Evolutionary conservation across 2,113 vertebrate genomes (phyloP), one percentile per base, ranked within the genome.

Genomic region (Lutjanus erythropterus): DNA sequence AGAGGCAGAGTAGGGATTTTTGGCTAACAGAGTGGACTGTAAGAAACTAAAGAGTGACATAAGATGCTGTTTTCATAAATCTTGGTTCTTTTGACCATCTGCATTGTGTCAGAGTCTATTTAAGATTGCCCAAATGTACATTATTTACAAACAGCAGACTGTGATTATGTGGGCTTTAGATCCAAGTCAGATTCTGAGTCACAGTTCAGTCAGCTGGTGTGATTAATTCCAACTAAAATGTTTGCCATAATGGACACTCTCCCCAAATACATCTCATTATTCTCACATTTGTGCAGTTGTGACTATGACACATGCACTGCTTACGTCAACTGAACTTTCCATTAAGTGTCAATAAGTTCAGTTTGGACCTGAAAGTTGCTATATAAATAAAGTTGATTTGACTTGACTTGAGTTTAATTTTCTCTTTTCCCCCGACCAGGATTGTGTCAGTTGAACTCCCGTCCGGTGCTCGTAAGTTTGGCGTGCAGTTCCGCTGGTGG

Each of bases 401-500:
- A n/a, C n/a, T n/a, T n/a, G n/a, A 55, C 23, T 39, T 68, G 0
- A 47, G 16, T 74, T 56, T n/a, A 4, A 75, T 18, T 0, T 12
- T 69, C 35, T 66, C n/a, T 56, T 39, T 41, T n/a, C 69, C 6
- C 71, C 8, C 75, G 58, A 79, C 68, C 76, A 99, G 98, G 91
- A 99, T 99, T 49, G 97, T 99, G 78, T 99, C 98, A 0, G 97
- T 99, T 59, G 97, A 99, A 81, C 93, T 99, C 31, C 97, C 98
- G 0, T 92, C 97, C 9, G 96, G 97, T 9, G 97, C 98, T 19
- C 97, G 95, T 75, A 97, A 96, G 59, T 95, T 98, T 62, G 98
- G 98, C 27, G 96, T 99, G 75, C 98, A 99, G 93, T 99, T 99
- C 94, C 96, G 97, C 80, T 99, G 98, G 98, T 99, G 98, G 98